Evolutionary conservation across 1,140 invertebrate genomes (phyloP).

Genomic region (Hestina assimilis): DNA sequence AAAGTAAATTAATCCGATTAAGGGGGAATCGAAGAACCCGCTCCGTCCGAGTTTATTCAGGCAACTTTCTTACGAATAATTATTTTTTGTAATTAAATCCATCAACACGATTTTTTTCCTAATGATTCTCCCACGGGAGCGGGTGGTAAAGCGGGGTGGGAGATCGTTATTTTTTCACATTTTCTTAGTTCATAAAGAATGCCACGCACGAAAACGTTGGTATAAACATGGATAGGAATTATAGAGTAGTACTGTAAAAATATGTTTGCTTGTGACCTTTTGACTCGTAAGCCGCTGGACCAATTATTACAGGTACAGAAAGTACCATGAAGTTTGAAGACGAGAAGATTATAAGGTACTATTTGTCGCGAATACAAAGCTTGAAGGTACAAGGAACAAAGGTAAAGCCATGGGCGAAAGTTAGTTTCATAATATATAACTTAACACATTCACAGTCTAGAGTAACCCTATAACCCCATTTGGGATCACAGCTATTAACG

Average conservation of each 20-base stretch:
- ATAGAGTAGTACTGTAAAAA: background rate
- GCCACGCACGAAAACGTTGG: slow-evolving; percentile 13
- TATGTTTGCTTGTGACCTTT: background rate
- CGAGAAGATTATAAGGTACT: too few relatives aligned
- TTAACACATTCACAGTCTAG: too few relatives aligned
- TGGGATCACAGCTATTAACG: too few relatives aligned
- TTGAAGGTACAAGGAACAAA: too few relatives aligned
- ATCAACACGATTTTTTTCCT: slow-evolving; percentile 78
- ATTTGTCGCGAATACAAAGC: too few relatives aligned
- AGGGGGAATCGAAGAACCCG: slow-evolving; percentile 75
- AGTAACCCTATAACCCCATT: too few relatives aligned
- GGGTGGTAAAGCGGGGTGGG: slow-evolving; percentile 36
- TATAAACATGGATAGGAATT: slow-evolving; percentile 21
- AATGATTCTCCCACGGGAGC: slow-evolving; percentile 73
- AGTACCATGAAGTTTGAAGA: too few relatives aligned
- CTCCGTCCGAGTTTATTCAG: slow-evolving; percentile 74
- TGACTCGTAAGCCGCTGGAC: too few relatives aligned
- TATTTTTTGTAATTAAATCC: slow-evolving; percentile 78
- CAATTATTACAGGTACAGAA: too few relatives aligned
- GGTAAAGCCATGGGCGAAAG: too few relatives aligned
- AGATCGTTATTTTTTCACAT: slow-evolving; percentile 41
- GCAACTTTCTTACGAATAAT: slow-evolving; percentile 75
- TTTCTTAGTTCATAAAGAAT: slow-evolving; percentile 32
- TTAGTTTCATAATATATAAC: too few relatives aligned
- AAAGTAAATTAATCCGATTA: slow-evolving; percentile 78